Conservation (phyloP, 2,888 invertebrate species). For the Pollenia labialis region DNA sequence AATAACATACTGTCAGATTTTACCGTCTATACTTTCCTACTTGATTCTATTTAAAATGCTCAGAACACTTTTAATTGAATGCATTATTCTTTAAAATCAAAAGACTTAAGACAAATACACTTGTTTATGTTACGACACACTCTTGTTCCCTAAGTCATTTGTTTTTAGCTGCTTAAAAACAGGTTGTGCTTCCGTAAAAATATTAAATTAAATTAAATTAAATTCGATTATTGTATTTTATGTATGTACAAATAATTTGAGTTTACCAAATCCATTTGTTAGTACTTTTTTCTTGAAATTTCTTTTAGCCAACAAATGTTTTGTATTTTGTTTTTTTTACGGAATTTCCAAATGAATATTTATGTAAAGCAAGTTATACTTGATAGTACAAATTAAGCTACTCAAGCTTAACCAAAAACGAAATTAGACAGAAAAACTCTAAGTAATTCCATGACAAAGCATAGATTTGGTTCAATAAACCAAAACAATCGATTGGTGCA, state of each 20-base stretch:
- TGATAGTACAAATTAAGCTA: slow-evolving; percentile 26
- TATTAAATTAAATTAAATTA: not conserved
- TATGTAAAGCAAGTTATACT: not conserved
- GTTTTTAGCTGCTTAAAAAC: not conserved
- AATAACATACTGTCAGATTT: too few species aligned
- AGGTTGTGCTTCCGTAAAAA: slow-evolving; percentile 29
- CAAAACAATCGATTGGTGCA: slow-evolving; percentile 61
- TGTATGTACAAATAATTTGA: not conserved
- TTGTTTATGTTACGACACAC: not conserved
- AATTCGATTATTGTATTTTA: not conserved
- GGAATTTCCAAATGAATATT: slow-evolving; percentile 21
- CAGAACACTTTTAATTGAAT: too few species aligned
- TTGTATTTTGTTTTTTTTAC: not conserved
- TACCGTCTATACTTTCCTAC: too few species aligned
- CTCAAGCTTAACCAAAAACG: slow-evolving; percentile 41
- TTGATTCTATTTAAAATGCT: too few species aligned
- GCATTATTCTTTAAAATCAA: not conserved
- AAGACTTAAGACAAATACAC: slow-evolving; percentile 45
- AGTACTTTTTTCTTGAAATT: not conserved
- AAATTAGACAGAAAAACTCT: not conserved
- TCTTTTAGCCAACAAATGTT: slow-evolving; percentile 2
- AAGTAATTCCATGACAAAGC: slow-evolving; percentile 56
- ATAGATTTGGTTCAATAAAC: slow-evolving; percentile 70
- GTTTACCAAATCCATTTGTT: not conserved
- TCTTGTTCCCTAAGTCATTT: slow-evolving; percentile 48